Evolutionary conservation across 1,140 invertebrate species (phyloP).

Genomic region (Eumaeus atala): DNA sequence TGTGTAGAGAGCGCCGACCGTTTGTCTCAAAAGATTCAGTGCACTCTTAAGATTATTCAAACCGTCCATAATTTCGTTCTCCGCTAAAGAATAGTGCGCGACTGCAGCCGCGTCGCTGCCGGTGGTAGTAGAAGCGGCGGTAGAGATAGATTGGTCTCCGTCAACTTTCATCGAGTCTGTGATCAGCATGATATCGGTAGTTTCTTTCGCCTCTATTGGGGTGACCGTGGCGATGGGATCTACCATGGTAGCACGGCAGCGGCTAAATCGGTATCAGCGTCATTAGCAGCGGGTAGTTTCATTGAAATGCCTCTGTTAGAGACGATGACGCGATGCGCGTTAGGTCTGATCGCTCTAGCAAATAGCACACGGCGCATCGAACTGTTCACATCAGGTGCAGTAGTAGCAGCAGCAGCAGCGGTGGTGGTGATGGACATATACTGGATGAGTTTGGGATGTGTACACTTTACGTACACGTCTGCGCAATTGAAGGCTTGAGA

Average conservation of each 20-base stretch:
- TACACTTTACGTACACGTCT: conserved; percentile 4
- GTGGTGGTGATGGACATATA: conserved; percentile 2
- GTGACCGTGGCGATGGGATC: neutral
- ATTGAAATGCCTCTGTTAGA: conserved; percentile 11
- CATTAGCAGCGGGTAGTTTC: conserved; percentile 3
- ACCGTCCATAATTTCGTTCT: conserved; percentile 8
- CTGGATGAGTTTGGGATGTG: conserved; percentile 6
- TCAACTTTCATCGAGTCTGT: neutral
- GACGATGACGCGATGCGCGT: conserved; percentile 10
- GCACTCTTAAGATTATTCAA: neutral
- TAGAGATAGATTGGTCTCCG: neutral
- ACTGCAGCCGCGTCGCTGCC: neutral
- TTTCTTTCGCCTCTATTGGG: neutral
- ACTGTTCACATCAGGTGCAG: neutral
- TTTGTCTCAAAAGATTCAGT: conserved; percentile 8
- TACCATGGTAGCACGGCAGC: neutral
- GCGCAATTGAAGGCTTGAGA: neutral
- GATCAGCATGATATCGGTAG: neutral
- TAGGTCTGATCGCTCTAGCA: conserved; percentile 10
- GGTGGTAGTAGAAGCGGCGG: neutral
- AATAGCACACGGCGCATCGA: neutral
- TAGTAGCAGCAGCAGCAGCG: neutral
- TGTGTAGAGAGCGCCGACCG: neutral
- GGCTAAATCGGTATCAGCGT: neutral
- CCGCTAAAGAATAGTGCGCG: neutral